Percentiles rank a stretch among this genome's conserved stretches.
Evolutionary conservation across 2,797 vertebrate species (phyloP).

Genomic region (Aselliscus stoliczkanus): DNA sequence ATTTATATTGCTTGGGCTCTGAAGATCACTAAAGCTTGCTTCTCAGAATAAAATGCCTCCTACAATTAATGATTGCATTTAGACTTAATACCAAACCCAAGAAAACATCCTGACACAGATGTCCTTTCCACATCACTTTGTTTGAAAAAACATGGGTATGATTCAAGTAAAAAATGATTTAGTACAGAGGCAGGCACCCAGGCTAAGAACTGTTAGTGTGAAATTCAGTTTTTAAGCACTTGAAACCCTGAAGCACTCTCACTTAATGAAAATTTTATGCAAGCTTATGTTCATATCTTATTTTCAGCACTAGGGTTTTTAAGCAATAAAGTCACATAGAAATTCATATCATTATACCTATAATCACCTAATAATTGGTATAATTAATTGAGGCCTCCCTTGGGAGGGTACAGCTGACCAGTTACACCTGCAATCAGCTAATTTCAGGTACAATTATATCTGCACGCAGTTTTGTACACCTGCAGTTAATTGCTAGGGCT

Average conservation of each 20-base stretch:
- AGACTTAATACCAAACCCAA: neutral
- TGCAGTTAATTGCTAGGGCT: conserved; percentile 44
- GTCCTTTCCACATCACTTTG: neutral
- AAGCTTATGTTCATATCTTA: conserved; percentile 26
- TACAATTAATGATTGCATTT: neutral
- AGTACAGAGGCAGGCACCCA: neutral
- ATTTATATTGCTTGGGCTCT: neutral
- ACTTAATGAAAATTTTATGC: neutral
- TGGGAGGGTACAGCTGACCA: conserved; percentile 37
- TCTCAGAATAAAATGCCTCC: neutral
- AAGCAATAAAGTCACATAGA: conserved; percentile 18
- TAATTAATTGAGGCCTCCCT: conserved; percentile 35
- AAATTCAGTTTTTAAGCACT: conserved; percentile 3
- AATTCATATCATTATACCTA: conserved; percentile 37
- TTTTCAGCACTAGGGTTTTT: conserved; percentile 15
- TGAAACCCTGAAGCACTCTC: neutral
- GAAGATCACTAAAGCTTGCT: neutral
- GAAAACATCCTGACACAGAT: neutral
- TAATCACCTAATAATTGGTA: conserved; percentile 64
- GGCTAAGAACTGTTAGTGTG: neutral
- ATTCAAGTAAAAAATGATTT: neutral
- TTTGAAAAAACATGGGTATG: neutral
- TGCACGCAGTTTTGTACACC: conserved; percentile 8
- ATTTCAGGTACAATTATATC: conserved; percentile 50
- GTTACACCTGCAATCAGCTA: conserved; percentile 22